Evolutionary conservation across 2,888 invertebrate genomes (phyloP), one percentile per base, ranked within the genome.

Genomic region (Timema podura): DNA sequence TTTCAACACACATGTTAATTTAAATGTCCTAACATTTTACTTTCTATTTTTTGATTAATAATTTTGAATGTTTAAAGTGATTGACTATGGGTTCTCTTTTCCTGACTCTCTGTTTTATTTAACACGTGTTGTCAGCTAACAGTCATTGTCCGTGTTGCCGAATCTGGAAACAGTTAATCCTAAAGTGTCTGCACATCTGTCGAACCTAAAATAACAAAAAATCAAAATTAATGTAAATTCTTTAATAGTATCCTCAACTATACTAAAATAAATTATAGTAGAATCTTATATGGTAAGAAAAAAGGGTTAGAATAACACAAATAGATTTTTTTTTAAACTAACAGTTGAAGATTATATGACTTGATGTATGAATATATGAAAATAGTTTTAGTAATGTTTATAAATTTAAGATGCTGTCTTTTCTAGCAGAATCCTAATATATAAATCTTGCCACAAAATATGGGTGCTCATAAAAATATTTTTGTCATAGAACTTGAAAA

Each of bases 111-210:
- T n/a, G n/a, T 61, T 61, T 61, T 64, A 51, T 69, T 79, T 80
- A 83, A 78, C 83, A 84, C 79, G 81, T 80, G 82, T 81, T 82
- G 83, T 83, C 84, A 79, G 82, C 83, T 80, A 84, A 81, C 78
- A 83, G 84, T 85, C 85, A 85, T 79, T 85, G 84, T 73, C 79
- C 79, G 72, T 81, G 80, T 74, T 82, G 80, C 76, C 84, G 83
- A 76, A 88, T 85, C 67, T 83, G 82, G 84, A 97, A 96, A 82
- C 95, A 95, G 77, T 91, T 84, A 77, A 96, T 94, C 77, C 90
- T 89, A 82, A 97, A 96, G 83, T 97, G 95, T 74, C 88, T 85
- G 80, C 96, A 96, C 96, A 97, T 95, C 83, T 97, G 95, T 76
- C 89, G 89, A n/a, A 97, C 95, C 96, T 96, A 82, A 51, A 85